Evolutionary conservation across 23 tunicate genomes (phyloP), one percentile per base, ranked within the genome.

Genomic region (Halocynthia roretzi): DNA sequence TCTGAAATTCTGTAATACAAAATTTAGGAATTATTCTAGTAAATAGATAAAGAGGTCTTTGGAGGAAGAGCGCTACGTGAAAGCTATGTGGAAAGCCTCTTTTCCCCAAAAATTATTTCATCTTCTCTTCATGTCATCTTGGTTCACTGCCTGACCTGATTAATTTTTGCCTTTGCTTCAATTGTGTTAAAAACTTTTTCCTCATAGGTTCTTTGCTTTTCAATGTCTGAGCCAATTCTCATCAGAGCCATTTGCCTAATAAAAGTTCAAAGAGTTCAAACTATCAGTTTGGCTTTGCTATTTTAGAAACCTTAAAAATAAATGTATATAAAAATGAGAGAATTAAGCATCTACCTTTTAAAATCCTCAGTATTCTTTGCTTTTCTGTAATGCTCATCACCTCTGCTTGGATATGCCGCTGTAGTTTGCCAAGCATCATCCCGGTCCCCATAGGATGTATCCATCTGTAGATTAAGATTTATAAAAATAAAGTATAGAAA

Each of bases 81-180:
- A 1, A 31, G 44, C 44, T 31, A 31, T 31, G 44, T 31, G 44
- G 44, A 31, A 31, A 31, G 44, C 44, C 44, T 31, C 4, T 31
- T 31, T 31, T 31, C 4, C 44, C 44, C 1, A 31, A 31, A 31
- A 31, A 31, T 31, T 31, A 31, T 17, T 1, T 58, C 15, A 58
- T 57, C 11, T 57, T 10, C 12, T 57, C 12, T 11, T 11, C 62
- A 57, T 57, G 40, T 15, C 20, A 67, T 15, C 23, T n/a, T 15
- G 12, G 22, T 67, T 65, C 2, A 65, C 11, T 40, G 11, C 61
- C 50, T 8, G 7, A 91, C 98, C 92, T 92, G 98, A 61, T 82
- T 92, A 8, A 92, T 92, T 56, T 86, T 92, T 65, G 93, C 50
- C 66, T 92, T 92, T 5, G 98, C 98, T 20, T 92, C 90, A 53